Percentiles rank a stretch among this genome's conserved stretches.
Conservation (phyloP, 2,888 invertebrate genomes). For the Mythimna impura region DNA sequence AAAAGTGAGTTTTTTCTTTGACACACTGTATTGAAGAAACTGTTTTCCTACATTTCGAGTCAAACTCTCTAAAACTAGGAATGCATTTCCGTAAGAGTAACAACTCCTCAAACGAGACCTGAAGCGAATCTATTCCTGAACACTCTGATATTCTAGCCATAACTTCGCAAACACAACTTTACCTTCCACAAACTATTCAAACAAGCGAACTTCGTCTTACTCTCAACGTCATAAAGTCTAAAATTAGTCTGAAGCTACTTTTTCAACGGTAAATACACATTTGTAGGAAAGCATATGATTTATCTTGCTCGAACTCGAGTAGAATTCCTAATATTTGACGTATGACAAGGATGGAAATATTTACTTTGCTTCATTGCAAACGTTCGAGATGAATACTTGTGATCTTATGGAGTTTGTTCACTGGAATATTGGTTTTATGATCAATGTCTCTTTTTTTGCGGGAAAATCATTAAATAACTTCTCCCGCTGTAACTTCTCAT, state of each 20-base stretch:
- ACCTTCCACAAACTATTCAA: neutral
- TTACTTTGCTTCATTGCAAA: slow-evolving; percentile 42
- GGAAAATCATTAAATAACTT: too few relatives aligned
- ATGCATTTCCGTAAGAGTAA: slow-evolving; percentile 18
- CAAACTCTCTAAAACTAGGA: slow-evolving; percentile 5
- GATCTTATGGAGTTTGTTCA: slow-evolving; percentile 33
- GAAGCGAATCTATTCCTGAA: slow-evolving; percentile 46
- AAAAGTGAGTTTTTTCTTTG: too few relatives aligned
- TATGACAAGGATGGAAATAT: slow-evolving; percentile 52
- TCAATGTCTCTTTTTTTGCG: neutral
- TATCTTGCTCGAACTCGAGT: slow-evolving; percentile 63
- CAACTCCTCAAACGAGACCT: slow-evolving; percentile 33
- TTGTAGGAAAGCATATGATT: slow-evolving; percentile 56
- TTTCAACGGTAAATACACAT: slow-evolving; percentile 1
- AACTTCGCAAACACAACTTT: slow-evolving; percentile 38
- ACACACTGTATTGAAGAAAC: neutral
- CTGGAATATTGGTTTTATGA: slow-evolving; percentile 32
- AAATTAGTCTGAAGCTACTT: slow-evolving; percentile 11
- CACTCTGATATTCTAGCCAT: slow-evolving; percentile 46
- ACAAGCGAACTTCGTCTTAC: slow-evolving; percentile 11
- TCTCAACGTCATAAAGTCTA: slow-evolving; percentile 16
- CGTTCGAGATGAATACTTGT: slow-evolving; percentile 19
- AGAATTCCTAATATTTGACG: slow-evolving; percentile 64
- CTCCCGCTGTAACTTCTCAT: too few relatives aligned
- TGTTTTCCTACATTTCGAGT: neutral